Percentiles rank a stretch among this genome's conserved stretches.
Conservation (phyloP, 2,888 invertebrate species). For the Bruchidius siliquastri region DNA sequence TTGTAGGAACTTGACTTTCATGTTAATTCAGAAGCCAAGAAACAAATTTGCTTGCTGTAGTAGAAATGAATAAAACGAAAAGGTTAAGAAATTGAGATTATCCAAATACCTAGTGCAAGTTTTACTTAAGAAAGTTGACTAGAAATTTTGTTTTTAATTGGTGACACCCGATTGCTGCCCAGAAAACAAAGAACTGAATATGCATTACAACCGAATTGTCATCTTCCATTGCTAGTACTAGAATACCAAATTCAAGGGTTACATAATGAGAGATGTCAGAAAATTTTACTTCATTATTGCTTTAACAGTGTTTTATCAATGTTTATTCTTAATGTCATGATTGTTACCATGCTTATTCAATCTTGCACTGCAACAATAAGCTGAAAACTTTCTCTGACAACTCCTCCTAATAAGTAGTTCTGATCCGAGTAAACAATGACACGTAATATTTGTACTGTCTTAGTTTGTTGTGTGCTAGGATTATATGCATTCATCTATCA, state of each 20-base stretch:
- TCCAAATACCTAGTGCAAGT: too few species aligned
- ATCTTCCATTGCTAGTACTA: too few species aligned
- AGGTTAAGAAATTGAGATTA: too few species aligned
- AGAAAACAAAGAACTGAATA: too few species aligned
- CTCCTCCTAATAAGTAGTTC: neutral
- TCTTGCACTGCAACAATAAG: too few species aligned
- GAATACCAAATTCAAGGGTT: neutral
- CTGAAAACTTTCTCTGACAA: neutral
- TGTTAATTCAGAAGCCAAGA: neutral
- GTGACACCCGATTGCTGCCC: too few species aligned
- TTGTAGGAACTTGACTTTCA: neutral
- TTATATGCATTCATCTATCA: neutral
- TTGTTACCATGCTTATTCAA: neutral
- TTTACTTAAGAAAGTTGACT: too few species aligned
- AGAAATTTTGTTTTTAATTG: too few species aligned
- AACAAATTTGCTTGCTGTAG: neutral
- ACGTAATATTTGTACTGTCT: neutral
- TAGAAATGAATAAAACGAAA: too few species aligned
- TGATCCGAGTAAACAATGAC: neutral
- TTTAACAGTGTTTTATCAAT: neutral
- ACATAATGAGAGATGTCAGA: neutral
- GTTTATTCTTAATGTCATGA: neutral
- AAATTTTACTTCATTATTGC: neutral
- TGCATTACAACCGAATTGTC: too few species aligned
- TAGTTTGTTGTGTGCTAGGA: neutral